Percentiles rank a stretch among this genome's conserved stretches.
These are phyloP conservation scores for Solenopsis invicta DNA, from an alignment of 1,140 invertebrate species.

Conservation along the genomic window DNA sequence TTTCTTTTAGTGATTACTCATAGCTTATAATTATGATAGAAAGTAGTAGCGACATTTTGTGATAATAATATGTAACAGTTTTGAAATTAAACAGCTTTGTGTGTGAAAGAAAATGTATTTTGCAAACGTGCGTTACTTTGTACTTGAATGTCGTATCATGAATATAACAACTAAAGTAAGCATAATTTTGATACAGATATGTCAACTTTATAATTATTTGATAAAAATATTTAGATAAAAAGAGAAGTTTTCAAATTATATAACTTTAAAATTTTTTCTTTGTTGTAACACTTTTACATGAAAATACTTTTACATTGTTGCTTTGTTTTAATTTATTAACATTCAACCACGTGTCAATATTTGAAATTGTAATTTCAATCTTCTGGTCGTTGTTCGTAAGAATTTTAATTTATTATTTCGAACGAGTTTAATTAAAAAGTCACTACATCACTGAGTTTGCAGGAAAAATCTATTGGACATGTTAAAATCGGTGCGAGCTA, in stretches of 20 bases:
- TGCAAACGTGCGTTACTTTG: not conserved
- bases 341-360: not conserved
- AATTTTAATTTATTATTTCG: conserved; percentile 38
- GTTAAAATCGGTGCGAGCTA: not conserved
- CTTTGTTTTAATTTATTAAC: not conserved
- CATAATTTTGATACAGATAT: not conserved
- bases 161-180: not conserved
- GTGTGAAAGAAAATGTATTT: not conserved
- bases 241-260: not conserved
- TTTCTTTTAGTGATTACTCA: not conserved
- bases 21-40: not conserved
- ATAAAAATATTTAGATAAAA: not conserved
- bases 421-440: conserved; percentile 9
- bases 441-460: not conserved
- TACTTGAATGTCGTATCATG: not conserved
- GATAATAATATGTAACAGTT: not conserved
- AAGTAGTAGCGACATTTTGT: not conserved
- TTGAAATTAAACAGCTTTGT: not conserved
- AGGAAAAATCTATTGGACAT: not conserved
- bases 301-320: not conserved
- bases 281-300: not conserved
- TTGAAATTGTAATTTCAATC: not conserved
- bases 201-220: not conserved
- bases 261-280: not conserved
- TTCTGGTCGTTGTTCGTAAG: not conserved